phyloP scores from a whole-genome alignment of 2,797 vertebrate species.

The Onychomys arenicola region DNA sequence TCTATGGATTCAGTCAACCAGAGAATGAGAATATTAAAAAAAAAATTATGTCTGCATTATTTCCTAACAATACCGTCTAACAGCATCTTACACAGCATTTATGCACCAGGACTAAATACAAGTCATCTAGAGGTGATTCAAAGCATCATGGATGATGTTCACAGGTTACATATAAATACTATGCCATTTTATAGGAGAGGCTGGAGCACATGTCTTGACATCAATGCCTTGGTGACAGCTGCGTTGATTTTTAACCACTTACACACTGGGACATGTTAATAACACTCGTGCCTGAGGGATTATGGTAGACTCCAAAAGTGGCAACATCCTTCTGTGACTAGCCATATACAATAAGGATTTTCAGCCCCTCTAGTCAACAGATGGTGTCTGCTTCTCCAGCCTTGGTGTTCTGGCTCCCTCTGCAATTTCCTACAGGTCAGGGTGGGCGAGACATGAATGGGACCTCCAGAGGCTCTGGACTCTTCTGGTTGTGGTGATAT shows the following conservation, averaged over 20 bases:
- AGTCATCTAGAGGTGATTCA: neutral
- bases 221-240: neutral
- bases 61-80: neutral
- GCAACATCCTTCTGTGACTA: neutral
- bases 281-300: neutral
- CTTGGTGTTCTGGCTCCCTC: neutral
- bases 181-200: too few relatives aligned
- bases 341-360: neutral
- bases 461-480: neutral
- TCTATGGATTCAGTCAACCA: neutral
- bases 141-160: neutral
- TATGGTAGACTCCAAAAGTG: neutral
- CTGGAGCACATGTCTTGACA: neutral
- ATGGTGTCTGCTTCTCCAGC: neutral
- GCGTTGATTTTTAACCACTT: neutral
- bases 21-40: neutral
- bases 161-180: neutral
- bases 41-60: too few relatives aligned
- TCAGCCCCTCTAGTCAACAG: neutral
- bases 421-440: neutral
- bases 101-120: neutral
- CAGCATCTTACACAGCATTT: accelerated
- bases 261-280: neutral
- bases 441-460: neutral
- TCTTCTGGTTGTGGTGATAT: neutral